phyloP scores from a whole-genome alignment of 2,113 vertebrate genomes.

The Podilymbus podiceps region DNA sequence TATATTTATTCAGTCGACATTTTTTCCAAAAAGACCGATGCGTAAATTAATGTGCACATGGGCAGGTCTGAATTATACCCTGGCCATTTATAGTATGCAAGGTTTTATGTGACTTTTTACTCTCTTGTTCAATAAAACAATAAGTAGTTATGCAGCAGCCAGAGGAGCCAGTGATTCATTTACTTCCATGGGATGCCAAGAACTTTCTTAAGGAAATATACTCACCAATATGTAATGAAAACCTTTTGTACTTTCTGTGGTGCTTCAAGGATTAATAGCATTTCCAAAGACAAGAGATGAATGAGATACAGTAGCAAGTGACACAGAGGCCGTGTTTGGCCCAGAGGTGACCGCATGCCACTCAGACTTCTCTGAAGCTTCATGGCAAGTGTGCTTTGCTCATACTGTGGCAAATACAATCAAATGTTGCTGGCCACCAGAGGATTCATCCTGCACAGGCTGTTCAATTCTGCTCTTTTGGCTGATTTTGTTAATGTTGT shows the following conservation, averaged over 20 bases:
- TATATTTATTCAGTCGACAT: conserved; percentile 62
- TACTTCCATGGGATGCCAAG: conserved; percentile 62
- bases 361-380: not conserved
- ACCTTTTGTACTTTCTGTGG: conserved; percentile 56
- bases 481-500: not conserved
- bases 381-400: not conserved
- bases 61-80: conserved; percentile 67
- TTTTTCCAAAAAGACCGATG: conserved; percentile 62
- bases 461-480: not conserved
- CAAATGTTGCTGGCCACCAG: not conserved
- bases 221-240: conserved; percentile 67
- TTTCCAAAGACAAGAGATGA: conserved; percentile 41
- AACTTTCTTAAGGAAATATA: conserved; percentile 67
- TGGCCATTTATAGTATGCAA: conserved; percentile 65
- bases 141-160: conserved; percentile 72
- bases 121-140: conserved; percentile 78
- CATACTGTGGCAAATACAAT: not conserved
- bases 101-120: conserved; percentile 75
- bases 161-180: conserved; percentile 70
- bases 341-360: not conserved
- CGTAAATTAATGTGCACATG: conserved; percentile 71
- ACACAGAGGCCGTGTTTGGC: not conserved
- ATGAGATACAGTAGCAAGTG: conserved; percentile 3
- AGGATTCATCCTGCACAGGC: not conserved
- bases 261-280: conserved; percentile 61